A percentile compares a stretch with the other conserved stretches of the same genome.
Evolutionary conservation across 2,113 vertebrate genomes (phyloP).

Genomic region (Zootoca vivipara): DNA sequence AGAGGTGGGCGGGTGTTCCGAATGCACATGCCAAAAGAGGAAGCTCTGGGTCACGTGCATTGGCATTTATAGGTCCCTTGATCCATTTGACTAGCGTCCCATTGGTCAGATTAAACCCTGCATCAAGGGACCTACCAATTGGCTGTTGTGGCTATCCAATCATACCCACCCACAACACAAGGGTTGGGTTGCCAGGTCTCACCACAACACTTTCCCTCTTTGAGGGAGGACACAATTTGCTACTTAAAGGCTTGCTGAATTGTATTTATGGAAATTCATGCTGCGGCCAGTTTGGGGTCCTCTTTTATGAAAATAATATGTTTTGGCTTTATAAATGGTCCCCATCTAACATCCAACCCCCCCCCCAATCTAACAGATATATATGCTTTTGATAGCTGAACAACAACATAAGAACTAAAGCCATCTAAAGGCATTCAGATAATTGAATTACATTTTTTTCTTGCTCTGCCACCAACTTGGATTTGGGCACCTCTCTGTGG

Average conservation of each 20-base stretch:
- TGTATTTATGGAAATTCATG: constrained; percentile 77
- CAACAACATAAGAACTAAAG: constrained; percentile 60
- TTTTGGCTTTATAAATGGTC: constrained; percentile 76
- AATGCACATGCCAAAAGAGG: no score
- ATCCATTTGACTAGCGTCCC: no score
- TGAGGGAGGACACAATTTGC: no score
- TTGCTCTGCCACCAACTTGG: not conserved
- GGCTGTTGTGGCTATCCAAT: no score
- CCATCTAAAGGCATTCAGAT: constrained; percentile 72
- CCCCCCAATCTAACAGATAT: constrained; percentile 66
- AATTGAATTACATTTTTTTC: constrained; percentile 74
- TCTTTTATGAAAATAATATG: constrained; percentile 74
- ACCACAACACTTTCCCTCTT: no score
- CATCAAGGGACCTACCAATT: no score
- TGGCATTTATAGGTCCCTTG: no score
- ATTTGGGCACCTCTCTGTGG: constrained; percentile 51
- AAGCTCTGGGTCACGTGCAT: no score
- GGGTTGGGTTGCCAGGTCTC: no score
- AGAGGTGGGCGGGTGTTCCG: no score
- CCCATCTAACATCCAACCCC: constrained; percentile 73
- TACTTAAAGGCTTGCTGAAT: constrained; percentile 71
- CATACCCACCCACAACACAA: no score
- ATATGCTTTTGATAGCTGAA: constrained; percentile 62
- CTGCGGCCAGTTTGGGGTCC: constrained; percentile 74
- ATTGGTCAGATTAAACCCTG: no score